Evolutionary conservation across 37 sponge, comb jelly and placozoan genomes (phyloP), one percentile per base, ranked within the genome.

Genomic region (Cladorhizidae sp.): DNA sequence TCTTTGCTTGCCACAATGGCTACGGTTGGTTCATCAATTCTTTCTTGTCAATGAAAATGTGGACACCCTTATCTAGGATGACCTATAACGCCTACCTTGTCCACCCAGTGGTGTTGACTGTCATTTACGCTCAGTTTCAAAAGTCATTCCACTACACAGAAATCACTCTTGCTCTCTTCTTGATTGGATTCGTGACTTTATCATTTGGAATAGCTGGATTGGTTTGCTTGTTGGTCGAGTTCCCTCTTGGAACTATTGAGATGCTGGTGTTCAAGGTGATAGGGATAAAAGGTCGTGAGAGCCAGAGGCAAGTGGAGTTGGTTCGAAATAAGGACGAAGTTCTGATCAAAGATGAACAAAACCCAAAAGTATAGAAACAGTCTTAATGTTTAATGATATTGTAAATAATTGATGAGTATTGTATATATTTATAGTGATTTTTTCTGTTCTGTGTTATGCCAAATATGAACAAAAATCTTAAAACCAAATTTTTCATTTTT

Each of bases 21-120:
- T 87, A 89, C 81, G 98, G 93, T 20, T 83, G 98, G 31, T 43
- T 33, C 59, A 81, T 76, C 77, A 89, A 93, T 57, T 74, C 41
- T 1, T 80, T 97, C 40, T 80, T 97, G 42, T 91, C 95, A 12
- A 86, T 91, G 90, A 56, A 74, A 49, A 65, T 94, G 18, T 97
- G 97, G 97, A 76, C 92, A 8, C 97, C 97, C 0, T 81, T 94
- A 17, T 83, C 95, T 67, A 90, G 97, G 15, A 73, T 97, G 41
- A 84, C 97, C 20, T 94, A 75, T 69, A 76, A 39, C 32, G 92
- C 95, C 36, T 97, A 97, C 68, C 93, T 97, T 36, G 58, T 92
- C 26, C 97, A 97, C 41, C 92, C 89, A 12, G 63, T 92, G 37
- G 76, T 97, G 1, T 80, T 97, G 70, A 42, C 28, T 38, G 69